Evolutionary conservation across 2,888 invertebrate genomes (phyloP).

Genomic region (Hedychridium roseum): DNA sequence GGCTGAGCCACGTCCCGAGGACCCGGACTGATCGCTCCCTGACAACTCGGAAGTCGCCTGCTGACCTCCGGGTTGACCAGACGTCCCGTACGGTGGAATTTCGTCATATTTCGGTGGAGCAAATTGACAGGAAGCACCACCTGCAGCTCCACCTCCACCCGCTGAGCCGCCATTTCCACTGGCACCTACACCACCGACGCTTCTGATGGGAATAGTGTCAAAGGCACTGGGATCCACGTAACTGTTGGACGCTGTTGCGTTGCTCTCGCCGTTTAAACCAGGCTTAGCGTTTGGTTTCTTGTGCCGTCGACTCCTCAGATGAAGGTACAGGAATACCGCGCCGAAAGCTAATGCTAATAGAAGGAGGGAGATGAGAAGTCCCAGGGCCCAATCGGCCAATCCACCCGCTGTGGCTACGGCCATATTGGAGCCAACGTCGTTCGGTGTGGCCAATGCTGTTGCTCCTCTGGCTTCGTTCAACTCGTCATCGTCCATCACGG

Average conservation of each 20-base stretch:
- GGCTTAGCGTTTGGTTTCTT: conserved; percentile 80
- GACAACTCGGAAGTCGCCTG: conserved; percentile 87
- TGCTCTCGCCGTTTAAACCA: conserved; percentile 76
- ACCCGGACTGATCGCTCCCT: conserved; percentile 94
- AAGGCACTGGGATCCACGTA: conserved; percentile 90
- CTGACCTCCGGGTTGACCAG: conserved; percentile 71
- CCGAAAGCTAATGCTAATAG: conserved; percentile 84
- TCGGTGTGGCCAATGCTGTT: conserved; percentile 68
- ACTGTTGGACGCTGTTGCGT: conserved; percentile 78
- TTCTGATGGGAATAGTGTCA: conserved; percentile 87
- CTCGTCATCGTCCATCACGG: conserved; percentile 44
- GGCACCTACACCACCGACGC: conserved; percentile 67
- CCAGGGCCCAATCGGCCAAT: conserved; percentile 87
- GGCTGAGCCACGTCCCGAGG: conserved; percentile 94
- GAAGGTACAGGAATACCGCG: conserved; percentile 84
- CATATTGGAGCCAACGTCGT: conserved; percentile 67
- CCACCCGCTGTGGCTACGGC: conserved; percentile 73
- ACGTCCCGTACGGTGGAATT: conserved; percentile 82
- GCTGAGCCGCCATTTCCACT: conserved; percentile 66
- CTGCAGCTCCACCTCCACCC: conserved; percentile 51
- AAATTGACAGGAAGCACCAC: conserved; percentile 70
- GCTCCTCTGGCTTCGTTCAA: conserved; percentile 37
- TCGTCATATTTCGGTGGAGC: conserved; percentile 92
- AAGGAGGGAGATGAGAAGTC: conserved; percentile 83
- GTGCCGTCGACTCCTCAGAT: conserved; percentile 82